phyloP scores from a whole-genome alignment of 2,797 vertebrate species.

The Neosilurus hyrtlii region DNA sequence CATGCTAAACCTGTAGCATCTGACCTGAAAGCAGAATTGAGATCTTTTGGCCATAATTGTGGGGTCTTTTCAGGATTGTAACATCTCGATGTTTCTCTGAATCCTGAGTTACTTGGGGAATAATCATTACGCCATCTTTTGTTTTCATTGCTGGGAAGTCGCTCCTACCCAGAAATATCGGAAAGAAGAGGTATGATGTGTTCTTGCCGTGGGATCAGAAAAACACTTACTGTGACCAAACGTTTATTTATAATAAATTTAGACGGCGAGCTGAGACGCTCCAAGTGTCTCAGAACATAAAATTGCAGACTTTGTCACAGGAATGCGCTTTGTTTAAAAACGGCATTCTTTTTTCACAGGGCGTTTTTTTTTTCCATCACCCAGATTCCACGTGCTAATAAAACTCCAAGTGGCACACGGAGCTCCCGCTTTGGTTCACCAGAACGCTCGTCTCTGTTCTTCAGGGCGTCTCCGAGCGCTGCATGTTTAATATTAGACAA shows the following conservation, averaged over 20 bases:
- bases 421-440: background rate
- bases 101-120: background rate
- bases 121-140: background rate
- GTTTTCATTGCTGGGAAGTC: slow-evolving; percentile 39
- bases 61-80: background rate
- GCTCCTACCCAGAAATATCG: background rate
- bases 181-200: background rate
- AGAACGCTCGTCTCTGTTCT: slow-evolving; percentile 24
- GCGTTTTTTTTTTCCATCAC: slow-evolving; percentile 40
- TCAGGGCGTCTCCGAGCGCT: slow-evolving; percentile 61
- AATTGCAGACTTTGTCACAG: slow-evolving; percentile 61
- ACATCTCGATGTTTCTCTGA: background rate
- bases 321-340: slow-evolving; percentile 57
- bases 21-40: background rate
- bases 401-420: slow-evolving; percentile 14
- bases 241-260: slow-evolving; percentile 56
- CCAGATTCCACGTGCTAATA: slow-evolving; percentile 39
- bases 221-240: slow-evolving; percentile 71
- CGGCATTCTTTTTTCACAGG: slow-evolving; percentile 48
- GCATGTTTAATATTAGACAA: slow-evolving; percentile 50
- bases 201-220: slow-evolving; percentile 53
- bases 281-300: slow-evolving; percentile 47
- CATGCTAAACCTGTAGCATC: background rate
- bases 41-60: background rate
- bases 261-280: slow-evolving; percentile 48